A percentile compares a stretch with the other conserved stretches of the same genome.
phyloP scores from a whole-genome alignment of 2,797 vertebrate species.

The Bufotes viridis region DNA sequence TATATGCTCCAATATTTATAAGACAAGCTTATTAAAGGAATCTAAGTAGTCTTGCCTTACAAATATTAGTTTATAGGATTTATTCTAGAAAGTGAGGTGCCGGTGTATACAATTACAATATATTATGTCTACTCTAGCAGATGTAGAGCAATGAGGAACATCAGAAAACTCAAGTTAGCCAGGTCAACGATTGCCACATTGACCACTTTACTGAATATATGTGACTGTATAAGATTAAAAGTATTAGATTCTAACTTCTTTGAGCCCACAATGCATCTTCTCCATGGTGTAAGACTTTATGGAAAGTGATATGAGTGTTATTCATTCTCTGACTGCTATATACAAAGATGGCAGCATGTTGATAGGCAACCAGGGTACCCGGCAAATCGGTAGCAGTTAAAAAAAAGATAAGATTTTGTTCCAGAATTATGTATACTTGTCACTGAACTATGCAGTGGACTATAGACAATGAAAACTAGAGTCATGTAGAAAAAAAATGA shows the following conservation, averaged over 20 bases:
- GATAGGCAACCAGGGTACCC: background rate
- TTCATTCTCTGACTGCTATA: background rate
- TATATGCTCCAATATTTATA: slow-evolving; percentile 23
- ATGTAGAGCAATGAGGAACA: background rate
- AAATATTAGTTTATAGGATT: slow-evolving; percentile 23
- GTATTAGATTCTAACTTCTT: slow-evolving; percentile 1
- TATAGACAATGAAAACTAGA: slow-evolving; percentile 7
- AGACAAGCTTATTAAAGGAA: background rate
- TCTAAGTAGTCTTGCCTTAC: background rate
- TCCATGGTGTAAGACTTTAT: background rate
- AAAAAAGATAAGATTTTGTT: background rate
- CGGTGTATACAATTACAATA: background rate
- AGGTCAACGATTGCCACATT: background rate
- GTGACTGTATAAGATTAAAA: background rate
- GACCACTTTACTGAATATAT: background rate
- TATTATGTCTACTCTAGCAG: background rate
- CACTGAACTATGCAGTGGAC: slow-evolving; percentile 6
- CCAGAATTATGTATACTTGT: background rate
- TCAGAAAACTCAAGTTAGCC: background rate
- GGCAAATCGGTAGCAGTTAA: background rate
- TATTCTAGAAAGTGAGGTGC: slow-evolving; percentile 31
- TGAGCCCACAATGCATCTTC: background rate
- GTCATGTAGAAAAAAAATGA: background rate
- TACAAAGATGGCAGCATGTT: slow-evolving; percentile 11
- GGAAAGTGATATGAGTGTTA: background rate